Base-by-base conservation (phyloP, 1,140 invertebrate genomes). In the Pomacea maculata region DNA sequence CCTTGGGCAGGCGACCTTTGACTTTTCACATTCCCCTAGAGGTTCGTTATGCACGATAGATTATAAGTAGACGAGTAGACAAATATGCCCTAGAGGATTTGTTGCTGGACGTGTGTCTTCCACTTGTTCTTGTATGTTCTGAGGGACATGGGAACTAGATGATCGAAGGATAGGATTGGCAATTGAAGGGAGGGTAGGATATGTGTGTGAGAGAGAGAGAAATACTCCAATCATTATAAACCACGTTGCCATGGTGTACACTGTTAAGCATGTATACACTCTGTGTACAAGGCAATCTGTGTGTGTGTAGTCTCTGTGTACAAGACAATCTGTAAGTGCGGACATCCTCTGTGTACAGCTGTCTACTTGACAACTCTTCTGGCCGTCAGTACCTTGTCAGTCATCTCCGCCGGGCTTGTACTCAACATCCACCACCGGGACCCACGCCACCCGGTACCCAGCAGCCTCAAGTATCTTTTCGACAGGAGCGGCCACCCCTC, bases 361-460 rank as follows among this genome's bases (percentile, higher is more conserved):
- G 83, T 87, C 8, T 87, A 87, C 73, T 75, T 87, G 19, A 87
- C 86, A 17, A 83, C 85, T 8, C 78, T 87, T 5, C 81, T 87
- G 61, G 82, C 86, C 9, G 73, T 87, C 52, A 87, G 86, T 79
- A 86, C 85, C 34, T 72, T 86, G 9, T 87, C 86, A 11, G 86
- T 87, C 7, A 83, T 83, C 55, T 87, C 84, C 55, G 86, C 87
- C 11, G 87, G 86, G 0, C 72, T 86, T 12, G 87, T 87, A 1
- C 82, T 87, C 25, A 85, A 86, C 73, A 86, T 85, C 71, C 87
- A 87, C 72, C 86, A 87, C 64, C 75, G 82, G 19, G 85, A 85
- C 65, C 84, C 84, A 1, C 29, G 64, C 57, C 79, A 79, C 64
- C 74, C 84, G 17, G 81, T 85, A 11, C 84, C 84, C 63, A 55